Percentiles rank a stretch among this genome's conserved stretches.
These are phyloP conservation scores for Lasioglossum morio DNA, from an alignment of 2,888 invertebrate species.

Conservation along the genomic window DNA sequence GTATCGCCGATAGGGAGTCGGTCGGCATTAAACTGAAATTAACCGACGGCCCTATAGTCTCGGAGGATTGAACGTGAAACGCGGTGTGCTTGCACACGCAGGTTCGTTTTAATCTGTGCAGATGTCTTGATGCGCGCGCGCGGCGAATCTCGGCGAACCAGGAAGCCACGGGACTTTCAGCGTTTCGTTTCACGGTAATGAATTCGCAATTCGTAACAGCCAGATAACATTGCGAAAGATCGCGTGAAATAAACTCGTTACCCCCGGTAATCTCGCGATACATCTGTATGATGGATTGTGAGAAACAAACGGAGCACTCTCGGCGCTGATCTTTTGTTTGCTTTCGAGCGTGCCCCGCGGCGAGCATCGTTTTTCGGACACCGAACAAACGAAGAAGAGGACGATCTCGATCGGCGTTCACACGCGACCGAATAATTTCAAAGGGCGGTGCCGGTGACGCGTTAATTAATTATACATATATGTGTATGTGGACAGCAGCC, in stretches of 20 bases:
- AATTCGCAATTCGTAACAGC: conserved; percentile 14
- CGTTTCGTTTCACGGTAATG: conserved; percentile 22
- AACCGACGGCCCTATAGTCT: background rate
- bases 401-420: conserved; percentile 13
- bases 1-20: background rate
- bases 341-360: background rate
- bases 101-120: conserved; percentile 3
- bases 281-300: conserved; percentile 20
- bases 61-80: background rate
- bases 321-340: conserved; percentile 3
- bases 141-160: background rate
- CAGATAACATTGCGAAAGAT: conserved; percentile 17
- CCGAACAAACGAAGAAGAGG: background rate
- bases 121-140: conserved; percentile 6
- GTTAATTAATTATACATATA: conserved; percentile 54
- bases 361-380: conserved; percentile 3
- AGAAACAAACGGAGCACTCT: background rate
- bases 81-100: background rate
- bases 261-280: conserved; percentile 2
- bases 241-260: conserved; percentile 32
- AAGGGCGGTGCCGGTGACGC: conserved; percentile 15
- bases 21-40: conserved; percentile 3
- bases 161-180: conserved; percentile 8
- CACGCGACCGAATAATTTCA: conserved; percentile 53
- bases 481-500: conserved; percentile 20